Evolutionary conservation across 2,113 vertebrate species (phyloP), one percentile per base, ranked within the genome.

Genomic region (Neolamprologus toae): DNA sequence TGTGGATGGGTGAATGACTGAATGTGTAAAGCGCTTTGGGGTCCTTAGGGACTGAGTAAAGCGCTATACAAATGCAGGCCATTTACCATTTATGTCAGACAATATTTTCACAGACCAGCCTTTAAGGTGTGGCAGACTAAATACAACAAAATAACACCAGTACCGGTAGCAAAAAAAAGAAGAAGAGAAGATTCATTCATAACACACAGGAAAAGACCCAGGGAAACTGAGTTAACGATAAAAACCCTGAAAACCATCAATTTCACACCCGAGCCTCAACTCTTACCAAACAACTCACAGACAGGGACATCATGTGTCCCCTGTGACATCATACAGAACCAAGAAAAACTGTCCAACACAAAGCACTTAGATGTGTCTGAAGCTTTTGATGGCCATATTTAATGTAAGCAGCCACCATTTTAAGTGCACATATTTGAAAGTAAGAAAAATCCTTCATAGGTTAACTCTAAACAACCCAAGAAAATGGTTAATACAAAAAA

Each of bases 91-190:
- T 3, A 59, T 59, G 26, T 59, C 26, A 28, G 26, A 59, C 2
- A 17, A 31, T 0, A 59, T 9, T 59, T 31, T 31, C 55, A 59
- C 55, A 17, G 2, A 59, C 0, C 5, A 5, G 55, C 55, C 14
- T 59, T 59, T 59, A 59, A 59, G 14, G 26, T 59, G 14, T 31
- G 5, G 14, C 8, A 0, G 55, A 31, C 0, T 59, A 59, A 59
- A 59, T 59, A 17, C 26, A 59, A 59, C 26, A 59, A 59, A 16
- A 31, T 28, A 59, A 6, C 14, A 59, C 8, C 3, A 59, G 26
- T 6, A 59, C 55, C 1, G 0, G 14, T 9, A 59, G 14, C 55
- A 31, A 59, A 55, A 55, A 4, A 54, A 21, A 21, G 21, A 21
- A 21, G 21, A 21, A 21, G 21, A 55, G 0, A 54, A 54, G 13